A percentile compares a stretch with the other conserved stretches of the same genome.
Evolutionary conservation across 2,888 invertebrate species (phyloP).

Genomic region (Tachina fera): DNA sequence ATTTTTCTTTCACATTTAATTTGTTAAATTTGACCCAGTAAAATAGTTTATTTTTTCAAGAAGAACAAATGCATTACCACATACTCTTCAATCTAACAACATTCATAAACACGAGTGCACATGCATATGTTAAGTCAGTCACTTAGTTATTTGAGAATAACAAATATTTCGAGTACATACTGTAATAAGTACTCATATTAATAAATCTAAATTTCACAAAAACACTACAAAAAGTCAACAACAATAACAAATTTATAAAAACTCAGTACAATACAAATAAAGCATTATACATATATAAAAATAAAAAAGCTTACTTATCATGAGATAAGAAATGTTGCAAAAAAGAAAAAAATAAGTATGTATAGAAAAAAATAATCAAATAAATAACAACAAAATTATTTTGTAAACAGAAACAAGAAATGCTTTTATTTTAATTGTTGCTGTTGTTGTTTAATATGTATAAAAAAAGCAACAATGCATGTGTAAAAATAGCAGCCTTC

Average conservation of each 20-base stretch:
- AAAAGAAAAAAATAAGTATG: not conserved
- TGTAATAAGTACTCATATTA: not conserved
- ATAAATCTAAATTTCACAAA: conserved; percentile 9
- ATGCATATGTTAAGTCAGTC: not conserved
- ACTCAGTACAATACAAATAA: not conserved
- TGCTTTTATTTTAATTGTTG: not conserved
- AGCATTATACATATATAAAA: not conserved
- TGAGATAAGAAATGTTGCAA: conserved; percentile 2
- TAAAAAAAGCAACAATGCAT: not conserved
- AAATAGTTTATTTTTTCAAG: not conserved
- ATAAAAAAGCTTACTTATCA: not conserved
- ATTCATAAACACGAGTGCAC: not conserved
- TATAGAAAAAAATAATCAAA: not conserved
- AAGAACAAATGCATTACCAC: too few species aligned
- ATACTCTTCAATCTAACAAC: conserved; percentile 1
- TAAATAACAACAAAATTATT: not conserved
- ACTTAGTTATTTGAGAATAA: not conserved
- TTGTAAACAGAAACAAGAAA: conserved; percentile 3
- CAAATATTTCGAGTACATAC: not conserved
- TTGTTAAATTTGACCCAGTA: not conserved
- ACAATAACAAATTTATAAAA: conserved; percentile 13
- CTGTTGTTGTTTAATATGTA: not conserved
- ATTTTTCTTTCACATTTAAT: not conserved
- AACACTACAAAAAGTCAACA: not conserved
- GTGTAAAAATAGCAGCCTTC: not conserved